Conservation (phyloP, 2,797 vertebrate genomes). For the Halcyon chelicuti region DNA sequence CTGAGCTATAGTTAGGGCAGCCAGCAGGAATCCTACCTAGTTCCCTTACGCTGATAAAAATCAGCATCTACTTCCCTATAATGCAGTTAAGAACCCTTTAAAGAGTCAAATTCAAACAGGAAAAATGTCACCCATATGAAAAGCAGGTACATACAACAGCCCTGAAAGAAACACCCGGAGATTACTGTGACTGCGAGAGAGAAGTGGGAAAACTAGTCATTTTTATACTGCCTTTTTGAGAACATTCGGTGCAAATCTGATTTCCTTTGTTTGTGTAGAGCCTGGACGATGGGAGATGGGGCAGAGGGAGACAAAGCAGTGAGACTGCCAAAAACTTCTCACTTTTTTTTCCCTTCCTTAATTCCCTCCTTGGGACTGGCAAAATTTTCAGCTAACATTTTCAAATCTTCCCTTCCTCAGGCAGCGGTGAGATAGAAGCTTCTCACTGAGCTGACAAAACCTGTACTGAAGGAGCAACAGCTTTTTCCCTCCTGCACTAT, state of each 20-base stretch:
- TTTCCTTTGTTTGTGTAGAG: conserved; percentile 60
- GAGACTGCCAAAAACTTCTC: neutral
- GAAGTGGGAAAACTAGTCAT: conserved; percentile 37
- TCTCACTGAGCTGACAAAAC: conserved; percentile 8
- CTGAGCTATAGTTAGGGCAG: neutral
- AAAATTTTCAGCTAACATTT: neutral
- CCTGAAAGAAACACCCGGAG: neutral
- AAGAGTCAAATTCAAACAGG: neutral
- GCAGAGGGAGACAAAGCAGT: conserved; percentile 9
- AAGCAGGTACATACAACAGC: conserved; percentile 6
- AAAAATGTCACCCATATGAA: neutral
- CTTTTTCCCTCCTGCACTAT: neutral
- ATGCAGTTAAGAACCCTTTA: neutral
- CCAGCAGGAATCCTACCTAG: neutral
- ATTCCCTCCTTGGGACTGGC: neutral
- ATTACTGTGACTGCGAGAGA: neutral
- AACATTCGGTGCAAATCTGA: conserved; percentile 24
- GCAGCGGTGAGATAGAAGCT: neutral
- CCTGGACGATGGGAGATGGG: conserved; percentile 8
- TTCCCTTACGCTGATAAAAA: neutral
- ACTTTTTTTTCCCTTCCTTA: conserved; percentile 4
- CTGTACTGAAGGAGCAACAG: neutral
- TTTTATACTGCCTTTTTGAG: conserved; percentile 11
- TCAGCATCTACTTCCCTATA: neutral
- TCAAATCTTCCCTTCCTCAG: neutral